Percentiles rank a stretch among this genome's conserved stretches.
Conservation (phyloP, 1,140 invertebrate genomes). For the Pogonomyrmex barbatus region DNA sequence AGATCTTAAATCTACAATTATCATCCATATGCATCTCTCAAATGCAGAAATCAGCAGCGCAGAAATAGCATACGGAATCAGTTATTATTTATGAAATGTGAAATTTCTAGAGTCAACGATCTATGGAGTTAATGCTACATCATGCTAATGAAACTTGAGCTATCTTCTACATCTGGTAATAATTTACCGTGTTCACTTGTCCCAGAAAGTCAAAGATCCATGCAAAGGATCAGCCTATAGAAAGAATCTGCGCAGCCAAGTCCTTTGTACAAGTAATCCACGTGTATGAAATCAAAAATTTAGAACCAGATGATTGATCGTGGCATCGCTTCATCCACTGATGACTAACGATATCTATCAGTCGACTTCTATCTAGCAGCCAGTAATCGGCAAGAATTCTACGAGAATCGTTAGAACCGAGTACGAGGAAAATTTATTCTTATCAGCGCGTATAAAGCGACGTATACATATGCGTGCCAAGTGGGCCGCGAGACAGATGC, state of each 20-base stretch:
- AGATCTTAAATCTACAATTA: background rate
- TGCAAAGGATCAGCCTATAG: background rate
- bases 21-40: background rate
- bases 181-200: slow-evolving; percentile 15
- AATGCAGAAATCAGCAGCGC: background rate
- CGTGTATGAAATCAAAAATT: slow-evolving; percentile 22
- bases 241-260: background rate
- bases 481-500: background rate
- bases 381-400: background rate
- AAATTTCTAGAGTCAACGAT: background rate
- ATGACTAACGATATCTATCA: background rate
- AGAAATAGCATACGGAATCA: background rate
- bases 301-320: background rate
- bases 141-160: background rate
- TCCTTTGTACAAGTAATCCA: background rate
- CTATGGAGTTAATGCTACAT: background rate
- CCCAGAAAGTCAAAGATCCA: slow-evolving; percentile 23
- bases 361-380: too few species aligned
- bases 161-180: background rate
- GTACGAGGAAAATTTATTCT: background rate
- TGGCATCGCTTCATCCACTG: background rate
- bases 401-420: background rate
- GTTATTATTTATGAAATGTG: slow-evolving; percentile 6
- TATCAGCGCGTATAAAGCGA: background rate
- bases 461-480: background rate